These are phyloP conservation scores for Vireo griseus DNA, from an alignment of 2,797 vertebrate genomes.

Conservation along the genomic window DNA sequence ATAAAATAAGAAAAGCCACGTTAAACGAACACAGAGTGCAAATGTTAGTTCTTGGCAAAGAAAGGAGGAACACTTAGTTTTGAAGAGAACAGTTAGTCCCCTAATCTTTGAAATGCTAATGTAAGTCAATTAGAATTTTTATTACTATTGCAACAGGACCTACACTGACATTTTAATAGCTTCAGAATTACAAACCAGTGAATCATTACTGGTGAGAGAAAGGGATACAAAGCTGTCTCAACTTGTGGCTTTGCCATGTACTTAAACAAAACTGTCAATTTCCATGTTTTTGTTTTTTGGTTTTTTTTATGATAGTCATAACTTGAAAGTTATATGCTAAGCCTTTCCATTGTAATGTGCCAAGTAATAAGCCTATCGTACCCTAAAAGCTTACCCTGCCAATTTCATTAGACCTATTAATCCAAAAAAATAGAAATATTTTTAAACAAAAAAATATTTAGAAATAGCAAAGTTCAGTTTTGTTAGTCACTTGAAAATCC, in stretches of 20 bases:
- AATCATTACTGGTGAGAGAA: neutral
- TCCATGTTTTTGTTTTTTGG: neutral
- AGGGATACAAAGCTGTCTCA: neutral
- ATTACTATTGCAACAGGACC: neutral
- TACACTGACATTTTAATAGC: slow-evolving; percentile 12
- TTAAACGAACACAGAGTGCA: neutral
- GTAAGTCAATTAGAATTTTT: neutral
- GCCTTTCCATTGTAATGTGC: neutral
- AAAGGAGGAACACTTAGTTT: neutral
- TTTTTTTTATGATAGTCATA: neutral
- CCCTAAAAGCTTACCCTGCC: neutral
- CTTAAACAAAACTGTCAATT: neutral
- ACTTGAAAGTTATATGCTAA: neutral
- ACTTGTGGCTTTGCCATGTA: neutral
- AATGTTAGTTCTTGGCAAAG: neutral
- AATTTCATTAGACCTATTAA: neutral
- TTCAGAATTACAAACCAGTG: neutral
- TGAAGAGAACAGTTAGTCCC: neutral
- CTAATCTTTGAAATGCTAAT: slow-evolving; percentile 7
- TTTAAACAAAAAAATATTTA: neutral
- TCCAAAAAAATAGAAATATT: neutral
- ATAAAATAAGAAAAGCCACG: neutral
- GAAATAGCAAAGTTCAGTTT: neutral
- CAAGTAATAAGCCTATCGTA: neutral
- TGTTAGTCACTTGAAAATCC: neutral